Evolutionary conservation across 2,797 vertebrate genomes (phyloP).

Genomic region (Melanotaenia pygmaea): DNA sequence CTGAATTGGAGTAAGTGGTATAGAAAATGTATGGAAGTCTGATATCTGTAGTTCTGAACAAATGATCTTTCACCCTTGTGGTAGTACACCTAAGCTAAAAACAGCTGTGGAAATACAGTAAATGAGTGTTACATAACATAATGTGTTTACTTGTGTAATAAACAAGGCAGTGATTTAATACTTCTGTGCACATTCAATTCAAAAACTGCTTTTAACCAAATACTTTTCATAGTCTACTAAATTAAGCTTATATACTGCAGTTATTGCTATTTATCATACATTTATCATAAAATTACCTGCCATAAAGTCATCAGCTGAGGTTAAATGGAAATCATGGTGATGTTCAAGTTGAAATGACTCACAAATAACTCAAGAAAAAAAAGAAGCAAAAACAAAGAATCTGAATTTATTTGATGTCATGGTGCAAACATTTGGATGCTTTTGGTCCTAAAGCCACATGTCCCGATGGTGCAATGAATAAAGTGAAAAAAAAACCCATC

Average conservation of each 20-base stretch:
- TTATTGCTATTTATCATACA: not conserved
- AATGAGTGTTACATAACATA: not conserved
- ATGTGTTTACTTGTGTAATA: constrained; percentile 4
- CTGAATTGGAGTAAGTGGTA: too few species aligned
- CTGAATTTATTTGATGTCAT: constrained; percentile 69
- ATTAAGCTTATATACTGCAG: not conserved
- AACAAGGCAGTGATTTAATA: not conserved
- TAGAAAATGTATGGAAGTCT: not conserved
- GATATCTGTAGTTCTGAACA: not conserved
- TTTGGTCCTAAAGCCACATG: constrained; percentile 38
- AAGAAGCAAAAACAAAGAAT: constrained; percentile 45
- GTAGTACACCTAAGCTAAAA: not conserved
- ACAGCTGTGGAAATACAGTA: not conserved
- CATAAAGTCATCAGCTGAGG: constrained; percentile 16
- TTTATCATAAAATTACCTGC: not conserved
- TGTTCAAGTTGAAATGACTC: not conserved
- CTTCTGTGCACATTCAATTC: not conserved
- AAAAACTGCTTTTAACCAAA: not conserved
- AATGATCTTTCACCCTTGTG: constrained; percentile 13
- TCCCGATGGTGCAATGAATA: constrained; percentile 31
- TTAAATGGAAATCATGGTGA: not conserved
- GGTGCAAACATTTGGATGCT: constrained; percentile 48
- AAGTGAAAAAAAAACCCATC: constrained; percentile 30
- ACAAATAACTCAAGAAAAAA: not conserved
- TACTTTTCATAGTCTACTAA: constrained; percentile 4